Percentiles rank a stretch among this genome's conserved stretches.
Evolutionary conservation across 2,888 invertebrate genomes (phyloP).

Genomic region (Pyralis farinalis): DNA sequence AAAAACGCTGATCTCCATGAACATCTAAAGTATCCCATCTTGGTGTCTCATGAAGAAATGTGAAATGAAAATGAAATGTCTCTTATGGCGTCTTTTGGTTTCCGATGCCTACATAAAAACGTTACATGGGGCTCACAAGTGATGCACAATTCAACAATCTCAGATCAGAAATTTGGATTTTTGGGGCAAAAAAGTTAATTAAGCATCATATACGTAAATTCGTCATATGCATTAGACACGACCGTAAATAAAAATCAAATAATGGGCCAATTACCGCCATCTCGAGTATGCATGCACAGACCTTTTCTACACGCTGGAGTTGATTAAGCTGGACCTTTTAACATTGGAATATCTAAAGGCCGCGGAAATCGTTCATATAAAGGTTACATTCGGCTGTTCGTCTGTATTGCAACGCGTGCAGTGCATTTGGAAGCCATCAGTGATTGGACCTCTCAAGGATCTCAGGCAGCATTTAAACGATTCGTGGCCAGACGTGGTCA

Average conservation of each 20-base stretch:
- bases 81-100: slow-evolving; percentile 1
- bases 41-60: slow-evolving; percentile 4
- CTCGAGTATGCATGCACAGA: slow-evolving; percentile 16
- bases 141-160: slow-evolving; percentile 21
- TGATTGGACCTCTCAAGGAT: slow-evolving; percentile 24
- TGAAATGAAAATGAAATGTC: too few relatives aligned
- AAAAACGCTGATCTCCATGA: slow-evolving; percentile 18
- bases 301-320: slow-evolving; percentile 16
- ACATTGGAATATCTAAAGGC: slow-evolving; percentile 10
- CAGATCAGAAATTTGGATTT: slow-evolving; percentile 22
- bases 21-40: slow-evolving; percentile 25
- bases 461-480: slow-evolving; percentile 18
- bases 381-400: slow-evolving; percentile 12
- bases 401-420: slow-evolving; percentile 23
- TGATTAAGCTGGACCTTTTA: slow-evolving; percentile 13
- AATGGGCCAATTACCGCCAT: slow-evolving; percentile 22
- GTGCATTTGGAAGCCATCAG: slow-evolving; percentile 28
- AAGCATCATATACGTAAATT: slow-evolving; percentile 10
- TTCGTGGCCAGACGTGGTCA: too few relatives aligned
- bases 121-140: slow-evolving; percentile 27
- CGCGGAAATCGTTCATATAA: slow-evolving; percentile 10
- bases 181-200: slow-evolving; percentile 9
- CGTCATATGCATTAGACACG: slow-evolving; percentile 15
- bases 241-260: background rate
- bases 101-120: slow-evolving; percentile 16